Evolutionary conservation across 2,113 vertebrate genomes (phyloP).

Genomic region (Sciurus niger): DNA sequence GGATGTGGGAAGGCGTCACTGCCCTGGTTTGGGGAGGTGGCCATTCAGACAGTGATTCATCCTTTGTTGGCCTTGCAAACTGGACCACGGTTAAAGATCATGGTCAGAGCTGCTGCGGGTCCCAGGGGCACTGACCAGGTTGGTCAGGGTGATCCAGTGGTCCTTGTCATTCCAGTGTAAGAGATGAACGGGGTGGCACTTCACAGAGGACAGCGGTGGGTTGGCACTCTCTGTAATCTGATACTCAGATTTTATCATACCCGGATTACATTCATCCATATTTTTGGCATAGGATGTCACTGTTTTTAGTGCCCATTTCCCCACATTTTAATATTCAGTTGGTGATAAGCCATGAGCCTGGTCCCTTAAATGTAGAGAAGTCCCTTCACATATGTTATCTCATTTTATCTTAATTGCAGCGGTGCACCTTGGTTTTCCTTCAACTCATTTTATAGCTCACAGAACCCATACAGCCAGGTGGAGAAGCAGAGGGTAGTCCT

Average conservation of each 20-base stretch:
- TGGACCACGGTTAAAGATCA: not conserved
- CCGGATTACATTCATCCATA: not conserved
- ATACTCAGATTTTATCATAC: not conserved
- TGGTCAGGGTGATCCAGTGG: accelerated
- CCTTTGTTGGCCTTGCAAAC: not conserved
- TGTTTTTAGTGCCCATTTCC: not conserved
- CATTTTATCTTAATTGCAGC: not conserved
- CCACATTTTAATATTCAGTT: not conserved
- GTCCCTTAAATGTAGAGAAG: not conserved
- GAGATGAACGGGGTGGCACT: not conserved
- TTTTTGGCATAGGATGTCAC: not conserved
- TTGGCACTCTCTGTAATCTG: not conserved
- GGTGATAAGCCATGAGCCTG: not conserved
- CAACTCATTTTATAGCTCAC: not conserved
- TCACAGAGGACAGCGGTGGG: not conserved
- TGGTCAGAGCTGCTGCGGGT: accelerated
- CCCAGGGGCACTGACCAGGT: accelerated
- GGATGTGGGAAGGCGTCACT: not conserved
- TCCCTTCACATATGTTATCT: not conserved
- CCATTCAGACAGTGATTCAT: too few species aligned
- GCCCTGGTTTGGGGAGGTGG: not conserved
- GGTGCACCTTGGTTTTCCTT: not conserved
- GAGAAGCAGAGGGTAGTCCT: not conserved
- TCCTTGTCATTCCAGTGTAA: not conserved
- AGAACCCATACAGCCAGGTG: not conserved